Evolutionary conservation across 2,888 invertebrate species (phyloP), one percentile per base, ranked within the genome.

Genomic region (Selenia dentaria): DNA sequence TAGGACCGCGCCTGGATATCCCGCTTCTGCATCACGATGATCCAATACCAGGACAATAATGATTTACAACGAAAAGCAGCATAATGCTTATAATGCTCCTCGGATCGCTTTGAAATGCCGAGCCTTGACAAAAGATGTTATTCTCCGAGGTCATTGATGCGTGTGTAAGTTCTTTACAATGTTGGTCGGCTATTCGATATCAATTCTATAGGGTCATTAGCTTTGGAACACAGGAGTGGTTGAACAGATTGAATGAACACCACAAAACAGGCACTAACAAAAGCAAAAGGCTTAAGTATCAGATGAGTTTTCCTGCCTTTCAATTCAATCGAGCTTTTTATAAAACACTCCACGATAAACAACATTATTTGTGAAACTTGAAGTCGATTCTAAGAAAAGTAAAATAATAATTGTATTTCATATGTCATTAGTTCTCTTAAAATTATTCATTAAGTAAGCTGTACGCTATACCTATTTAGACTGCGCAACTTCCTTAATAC

Each of bases 131-230:
- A 52, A 52, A 59, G 54, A 51, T 53, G 47, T 40, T 52, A 59
- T 59, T 53, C 52, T 57, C 40, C 38, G 52, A 52, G 57, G 51
- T 51, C 50, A 28, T 54, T 59, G 54, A 41, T 52, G 52, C 57
- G 53, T 54, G 49, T 39, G 42, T 47, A 51, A 47, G 22, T 54
- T 53, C 40, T 51, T 51, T 48, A 56, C 48, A 49, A 44, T 46
- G 44, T 38, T 27, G 31, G 28, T 22, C 6, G 22, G 22, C 6
- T 22, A 8, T 22, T 6, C 22, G 6, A 8, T 33, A 46, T 44
- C 44, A 22, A 34, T 27, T 26, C 27, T 26, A 40, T 31, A 40
- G 39, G 51, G 47, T 48, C 50, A 47, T 46, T 36, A 47, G 25
- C 47, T 47, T 29, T 9, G 20, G 14, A 36, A 34, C 28, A 25